Evolutionary conservation across 2,797 vertebrate genomes (phyloP), one percentile per base, ranked within the genome.

Genomic region (Carduelis carduelis): DNA sequence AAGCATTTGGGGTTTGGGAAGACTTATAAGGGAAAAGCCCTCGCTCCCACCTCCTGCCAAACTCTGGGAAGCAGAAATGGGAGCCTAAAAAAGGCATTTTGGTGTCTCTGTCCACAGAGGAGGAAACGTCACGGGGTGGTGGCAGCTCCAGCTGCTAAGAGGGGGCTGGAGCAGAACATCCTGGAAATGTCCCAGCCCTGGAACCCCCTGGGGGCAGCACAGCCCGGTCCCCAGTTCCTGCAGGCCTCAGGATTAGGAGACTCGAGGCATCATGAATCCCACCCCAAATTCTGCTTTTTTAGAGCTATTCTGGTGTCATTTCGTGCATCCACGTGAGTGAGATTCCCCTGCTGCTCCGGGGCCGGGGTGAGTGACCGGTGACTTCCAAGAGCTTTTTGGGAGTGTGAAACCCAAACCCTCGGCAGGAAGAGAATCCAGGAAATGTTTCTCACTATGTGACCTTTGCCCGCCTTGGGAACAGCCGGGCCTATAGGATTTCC

Each of bases 131-230:
- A 64, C 3, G 0, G 83, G 35, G 43, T 2, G 4, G 78, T 2
- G 3, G 17, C 8, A 23, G 82, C 72, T 53, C 65, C 7, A 4
- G 22, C 26, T 47, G 61, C 50, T 17, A 2, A 16, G 68, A 35
- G 41, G 64, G 44, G 11, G 34, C 43, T 13, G 1, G 3, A 82
- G 78, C 23, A 35, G 56, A 64, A 77, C 22, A 15, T 50, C 63
- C 59, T 3, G 0, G 13, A 1, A 4, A 8, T 0, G 2, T 50
- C 77, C 27, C 37, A 4, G 28, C 4, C 0, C 21, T 0, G 0
- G 28, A 32, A 41, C 23, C 8, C 12, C 55, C 50, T 0, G 1
- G 79, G 79, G 37, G 22, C 56, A 32, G 82, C 56, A 55, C 57
- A 21, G 11, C 26, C 63, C 5, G 1, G 6, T 2, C 83, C 1